Evolutionary conservation across 2,888 invertebrate species (phyloP).

Genomic region (Scaptomyza reducta): DNA sequence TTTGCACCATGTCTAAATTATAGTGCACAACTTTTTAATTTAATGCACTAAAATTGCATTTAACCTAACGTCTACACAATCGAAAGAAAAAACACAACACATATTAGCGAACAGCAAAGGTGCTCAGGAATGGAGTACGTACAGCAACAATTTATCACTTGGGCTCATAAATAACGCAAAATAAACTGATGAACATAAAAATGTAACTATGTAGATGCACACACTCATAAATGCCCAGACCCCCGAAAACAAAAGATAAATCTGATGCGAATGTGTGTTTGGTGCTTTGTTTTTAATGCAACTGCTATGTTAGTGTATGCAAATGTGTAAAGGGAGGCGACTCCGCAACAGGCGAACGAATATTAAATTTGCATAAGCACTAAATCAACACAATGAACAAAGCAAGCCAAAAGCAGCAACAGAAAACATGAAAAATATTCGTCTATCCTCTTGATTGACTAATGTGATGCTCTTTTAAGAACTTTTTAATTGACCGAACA

Average conservation of each 20-base stretch:
- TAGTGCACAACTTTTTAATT: slow-evolving; percentile 63
- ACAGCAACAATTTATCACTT: slow-evolving; percentile 63
- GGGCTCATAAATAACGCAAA: slow-evolving; percentile 66
- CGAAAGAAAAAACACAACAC: slow-evolving; percentile 17
- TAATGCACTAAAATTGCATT: slow-evolving; percentile 67
- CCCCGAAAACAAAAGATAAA: slow-evolving; percentile 62
- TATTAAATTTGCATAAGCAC: slow-evolving; percentile 80
- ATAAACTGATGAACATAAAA: slow-evolving; percentile 59
- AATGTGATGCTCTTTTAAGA: slow-evolving; percentile 20
- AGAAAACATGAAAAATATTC: slow-evolving; percentile 5
- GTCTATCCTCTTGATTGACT: slow-evolving; percentile 4
- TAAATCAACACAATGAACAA: slow-evolving; percentile 75
- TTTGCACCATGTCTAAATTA: slow-evolving; percentile 59
- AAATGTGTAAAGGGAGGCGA: slow-evolving; percentile 50
- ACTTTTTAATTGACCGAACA: background rate
- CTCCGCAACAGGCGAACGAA: slow-evolving; percentile 48
- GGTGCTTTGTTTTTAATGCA: slow-evolving; percentile 69
- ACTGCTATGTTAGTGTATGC: slow-evolving; percentile 70
- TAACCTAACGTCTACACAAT: slow-evolving; percentile 28
- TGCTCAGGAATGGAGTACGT: slow-evolving; percentile 9
- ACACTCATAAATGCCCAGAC: slow-evolving; percentile 42
- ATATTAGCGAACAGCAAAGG: background rate
- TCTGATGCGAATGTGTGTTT: slow-evolving; percentile 23
- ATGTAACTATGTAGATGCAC: slow-evolving; percentile 43
- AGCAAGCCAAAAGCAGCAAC: slow-evolving; percentile 29